Evolutionary conservation across 1,140 invertebrate species (phyloP).

Genomic region (Dreissena polymorpha): DNA sequence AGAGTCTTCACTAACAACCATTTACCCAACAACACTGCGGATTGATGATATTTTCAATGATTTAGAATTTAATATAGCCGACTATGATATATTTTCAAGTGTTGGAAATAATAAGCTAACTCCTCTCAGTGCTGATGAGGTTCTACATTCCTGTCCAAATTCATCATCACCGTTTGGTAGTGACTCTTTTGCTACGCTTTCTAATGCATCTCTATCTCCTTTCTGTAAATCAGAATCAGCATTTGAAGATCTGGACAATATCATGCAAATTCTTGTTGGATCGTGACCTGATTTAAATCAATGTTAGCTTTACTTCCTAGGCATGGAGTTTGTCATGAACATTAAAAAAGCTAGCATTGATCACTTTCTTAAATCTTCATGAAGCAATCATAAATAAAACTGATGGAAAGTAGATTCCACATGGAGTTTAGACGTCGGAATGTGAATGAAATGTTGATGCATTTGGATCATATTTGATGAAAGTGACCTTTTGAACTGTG

Average conservation of each 20-base stretch:
- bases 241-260: constrained; percentile 74
- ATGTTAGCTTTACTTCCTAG: background rate
- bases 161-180: constrained; percentile 44
- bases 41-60: constrained; percentile 77
- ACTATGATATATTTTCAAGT: constrained; percentile 77
- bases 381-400: background rate
- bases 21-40: constrained; percentile 45
- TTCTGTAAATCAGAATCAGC: constrained; percentile 69
- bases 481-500: constrained; percentile 1
- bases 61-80: constrained; percentile 77
- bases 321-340: background rate
- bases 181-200: constrained; percentile 58
- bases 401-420: background rate
- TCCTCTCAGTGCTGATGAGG: constrained; percentile 85
- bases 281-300: constrained; percentile 42
- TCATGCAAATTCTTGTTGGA: constrained; percentile 76
- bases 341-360: background rate
- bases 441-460: background rate
- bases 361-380: background rate
- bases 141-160: constrained; percentile 81
- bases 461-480: background rate
- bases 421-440: background rate
- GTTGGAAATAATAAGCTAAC: constrained; percentile 83
- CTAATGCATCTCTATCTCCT: constrained; percentile 57
- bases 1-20: constrained; percentile 39